Conservation (phyloP, 1,140 invertebrate genomes). For the Lamellibrachia luymesi region DNA sequence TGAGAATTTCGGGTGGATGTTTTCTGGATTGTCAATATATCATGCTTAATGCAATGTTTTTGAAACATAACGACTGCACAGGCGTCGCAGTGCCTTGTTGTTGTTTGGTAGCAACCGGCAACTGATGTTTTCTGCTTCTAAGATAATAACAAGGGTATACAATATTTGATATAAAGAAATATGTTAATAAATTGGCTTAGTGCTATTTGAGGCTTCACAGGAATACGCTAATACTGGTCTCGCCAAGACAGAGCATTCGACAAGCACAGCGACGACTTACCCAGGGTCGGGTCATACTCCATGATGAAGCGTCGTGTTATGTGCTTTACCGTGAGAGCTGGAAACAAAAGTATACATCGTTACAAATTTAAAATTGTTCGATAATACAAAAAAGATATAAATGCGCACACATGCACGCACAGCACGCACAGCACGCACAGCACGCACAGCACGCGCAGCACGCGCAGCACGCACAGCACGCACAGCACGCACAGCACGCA, state of each 20-base stretch:
- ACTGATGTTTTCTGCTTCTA: not conserved
- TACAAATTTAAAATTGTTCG: not conserved
- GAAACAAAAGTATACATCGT: constrained; percentile 26
- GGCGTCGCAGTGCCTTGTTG: not conserved
- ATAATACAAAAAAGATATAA: too few species aligned
- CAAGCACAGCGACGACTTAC: constrained; percentile 36
- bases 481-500: too few species aligned
- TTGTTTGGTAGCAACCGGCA: not conserved
- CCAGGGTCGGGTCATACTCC: constrained; percentile 58
- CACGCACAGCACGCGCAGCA: too few species aligned
- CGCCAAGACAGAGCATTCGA: not conserved
- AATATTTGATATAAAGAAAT: not conserved
- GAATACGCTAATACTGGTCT: not conserved
- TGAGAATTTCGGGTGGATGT: not conserved
- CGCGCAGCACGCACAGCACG: too few species aligned
- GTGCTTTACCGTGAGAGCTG: constrained; percentile 60
- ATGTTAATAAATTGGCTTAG: not conserved
- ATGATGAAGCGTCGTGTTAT: constrained; percentile 59
- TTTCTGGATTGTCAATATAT: not conserved
- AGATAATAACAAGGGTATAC: not conserved
- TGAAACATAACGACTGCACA: too few species aligned
- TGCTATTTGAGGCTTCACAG: not conserved
- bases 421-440: too few species aligned
- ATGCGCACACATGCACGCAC: not conserved
- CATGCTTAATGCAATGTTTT: too few species aligned